Base-by-base conservation (phyloP, 2,797 vertebrate genomes). In the Artibeus lituratus region DNA sequence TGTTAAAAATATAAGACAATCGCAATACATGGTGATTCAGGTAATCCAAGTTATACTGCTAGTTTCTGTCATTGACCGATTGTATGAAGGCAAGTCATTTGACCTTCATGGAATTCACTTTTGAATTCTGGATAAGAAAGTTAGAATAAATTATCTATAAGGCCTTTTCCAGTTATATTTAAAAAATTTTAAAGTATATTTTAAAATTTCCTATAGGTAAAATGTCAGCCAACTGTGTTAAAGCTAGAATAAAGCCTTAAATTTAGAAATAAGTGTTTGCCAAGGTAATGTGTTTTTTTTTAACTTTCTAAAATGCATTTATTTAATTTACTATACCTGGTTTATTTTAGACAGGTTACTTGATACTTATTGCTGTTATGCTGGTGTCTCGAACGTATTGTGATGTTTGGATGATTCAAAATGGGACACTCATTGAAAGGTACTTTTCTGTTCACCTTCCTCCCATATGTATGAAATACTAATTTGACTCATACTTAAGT, bases 321-420 rank as follows among this genome's bases (percentile, higher is more conserved):
- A 6, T 95, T 96, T 96, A 97, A 94, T 97, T 93, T 97, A 21
- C 81, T 96, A 1, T 51, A 4, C 12, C 84, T 98, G 35, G 0
- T 97, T 98, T 98, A 73, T 97, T 97, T 95, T 97, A 99, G 99
- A 99, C 99, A 49, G 99, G 99, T 92, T 99, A 99, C 98, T 99
- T 99, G 91, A 0, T 99, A 95, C 97, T 99, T 69, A 99, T 99
- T 90, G 99, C 99, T 57, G 97, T 98, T 95, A 99, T 99, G 99
- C 98, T 99, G 97, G 99, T 99, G 90, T 97, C 99, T 93, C 99
- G 99, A 96, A 99, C 99, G 7, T 99, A 99, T 91, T 99, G 99
- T 98, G 99, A 99, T 53, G 99, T 99, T 73, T 99, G 99, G 99
- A 99, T 99, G 99, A 99, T 99, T 98, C 99, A 99, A 95, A 99